Evolutionary conservation across 1,140 invertebrate genomes (phyloP).

Genomic region (Homalodisca vitripennis): DNA sequence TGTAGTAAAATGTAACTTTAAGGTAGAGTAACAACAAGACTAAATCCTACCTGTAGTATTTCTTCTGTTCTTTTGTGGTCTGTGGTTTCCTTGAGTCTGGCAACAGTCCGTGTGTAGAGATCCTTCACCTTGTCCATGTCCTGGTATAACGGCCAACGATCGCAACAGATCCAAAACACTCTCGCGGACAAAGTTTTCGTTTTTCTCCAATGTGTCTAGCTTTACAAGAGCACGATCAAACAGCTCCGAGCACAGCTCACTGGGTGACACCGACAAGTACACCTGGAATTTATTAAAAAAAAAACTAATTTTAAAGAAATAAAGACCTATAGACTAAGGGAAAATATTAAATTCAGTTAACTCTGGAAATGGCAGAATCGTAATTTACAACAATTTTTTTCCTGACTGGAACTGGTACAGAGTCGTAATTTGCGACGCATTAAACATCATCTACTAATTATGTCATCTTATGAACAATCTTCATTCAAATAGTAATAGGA

Average conservation of each 20-base stretch:
- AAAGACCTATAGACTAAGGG: too few relatives aligned
- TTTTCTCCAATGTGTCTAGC: slow-evolving; percentile 47
- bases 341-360: too few relatives aligned
- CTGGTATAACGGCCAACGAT: slow-evolving; percentile 68
- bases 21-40: not conserved
- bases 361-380: too few relatives aligned
- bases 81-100: slow-evolving; percentile 49
- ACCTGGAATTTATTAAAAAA: too few relatives aligned
- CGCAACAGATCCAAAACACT: slow-evolving; percentile 76
- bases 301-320: too few relatives aligned
- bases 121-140: slow-evolving; percentile 53
- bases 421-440: too few relatives aligned
- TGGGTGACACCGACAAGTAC: slow-evolving; percentile 69
- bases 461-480: too few relatives aligned
- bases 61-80: slow-evolving; percentile 72
- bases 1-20: not conserved
- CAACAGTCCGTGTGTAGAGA: slow-evolving; percentile 57
- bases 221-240: slow-evolving; percentile 69
- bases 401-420: too few relatives aligned
- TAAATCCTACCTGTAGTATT: slow-evolving; percentile 61
- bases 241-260: slow-evolving; percentile 61
- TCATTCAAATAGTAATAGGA: too few relatives aligned
- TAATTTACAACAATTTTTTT: too few relatives aligned
- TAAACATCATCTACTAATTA: too few relatives aligned
- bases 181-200: slow-evolving; percentile 63